Evolutionary conservation across 2,888 invertebrate species (phyloP), one percentile per base, ranked within the genome.

Genomic region (Drosophila setosimentum): DNA sequence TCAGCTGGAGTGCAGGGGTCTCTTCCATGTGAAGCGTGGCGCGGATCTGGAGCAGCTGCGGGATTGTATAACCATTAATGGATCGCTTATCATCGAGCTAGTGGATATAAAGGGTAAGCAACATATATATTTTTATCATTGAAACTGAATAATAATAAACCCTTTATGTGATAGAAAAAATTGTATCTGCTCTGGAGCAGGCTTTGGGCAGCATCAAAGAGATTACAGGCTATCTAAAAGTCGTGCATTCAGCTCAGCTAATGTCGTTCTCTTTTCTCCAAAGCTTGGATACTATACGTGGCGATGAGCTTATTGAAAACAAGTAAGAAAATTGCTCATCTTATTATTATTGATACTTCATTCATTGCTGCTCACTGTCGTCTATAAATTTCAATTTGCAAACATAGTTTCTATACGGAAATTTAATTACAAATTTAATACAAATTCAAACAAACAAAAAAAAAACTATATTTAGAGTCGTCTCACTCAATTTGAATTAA

Each of bases 61-160:
- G 37, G 96, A 95, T 2, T 97, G 97, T 89, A 95, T 96, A 0
- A 94, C 94, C 57, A 95, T 98, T 53, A 93, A 94, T 32, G 97
- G 97, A 0, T 94, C 95, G 2, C 91, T 97, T 27, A 95, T 94
- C 58, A 96, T 97, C 13, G 90, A 92, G 33, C 62, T 93, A 2
- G 76, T 67, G 1, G 83, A 91, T 13, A 82, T 87, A 60, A 88
- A 68, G 57, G 92, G 89, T 92, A 35, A 73, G 77, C 40, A 16
- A 5, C 1, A 1, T 4, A n/a, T 2, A 21, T 5, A 3, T n/a
- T 21, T 8, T 13, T 1, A 4, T 4, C 24, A 5, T n/a, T 3
- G 18, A 6, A 30, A 13, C 2, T 16, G 0, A 16, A 6, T 37
- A n/a, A 21, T 30, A 33, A 35, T 3, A 4, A 21, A 32, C 7